Base-by-base conservation (phyloP, 2,888 invertebrate species). In the Apoderus coryli region DNA sequence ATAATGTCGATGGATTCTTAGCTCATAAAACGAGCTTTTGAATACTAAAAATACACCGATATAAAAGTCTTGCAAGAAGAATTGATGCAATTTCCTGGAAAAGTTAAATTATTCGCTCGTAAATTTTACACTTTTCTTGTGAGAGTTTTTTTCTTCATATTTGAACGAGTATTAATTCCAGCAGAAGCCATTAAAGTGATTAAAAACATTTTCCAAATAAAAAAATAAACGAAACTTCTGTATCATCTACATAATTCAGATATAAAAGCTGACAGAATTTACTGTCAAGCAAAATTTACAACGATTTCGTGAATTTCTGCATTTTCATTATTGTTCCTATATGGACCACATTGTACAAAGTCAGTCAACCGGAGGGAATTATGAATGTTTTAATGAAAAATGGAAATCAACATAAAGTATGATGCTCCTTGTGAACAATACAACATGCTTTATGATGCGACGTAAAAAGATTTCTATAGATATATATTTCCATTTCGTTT, bases 31-130 rank as follows among this genome's bases (percentile, higher is more conserved):
- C 19, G 9, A 23, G 42, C 36, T 39, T 40, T 37, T 27, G 27
- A 39, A 22, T 10, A 27, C 11, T 14, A 33, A 33, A 33, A 27
- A 25, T 23, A 16, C 13, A 22, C 29, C 14, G 13, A 19, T 19
- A 6, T n/a, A 19, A 19, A 29, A 19, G 23, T 22, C 14, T 14
- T 12, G 14, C 38, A 41, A 43, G 39, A 51, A 53, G 49, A 52
- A 53, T 53, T 45, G 52, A 49, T 48, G 50, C 47, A 53, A 55
- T 53, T 54, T 54, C 53, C 52, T 49, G 50, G 49, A 53, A 53
- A 35, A 52, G 49, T 50, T 45, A 45, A 52, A 53, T 54, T 51
- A 53, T 51, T 48, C 49, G 45, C 46, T 48, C 51, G 48, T 54
- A 53, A 53, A 53, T 53, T 51, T 45, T 46, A 42, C 47, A 48